phyloP scores from a whole-genome alignment of 2,113 vertebrate genomes.

The Tauraco erythrolophus region DNA sequence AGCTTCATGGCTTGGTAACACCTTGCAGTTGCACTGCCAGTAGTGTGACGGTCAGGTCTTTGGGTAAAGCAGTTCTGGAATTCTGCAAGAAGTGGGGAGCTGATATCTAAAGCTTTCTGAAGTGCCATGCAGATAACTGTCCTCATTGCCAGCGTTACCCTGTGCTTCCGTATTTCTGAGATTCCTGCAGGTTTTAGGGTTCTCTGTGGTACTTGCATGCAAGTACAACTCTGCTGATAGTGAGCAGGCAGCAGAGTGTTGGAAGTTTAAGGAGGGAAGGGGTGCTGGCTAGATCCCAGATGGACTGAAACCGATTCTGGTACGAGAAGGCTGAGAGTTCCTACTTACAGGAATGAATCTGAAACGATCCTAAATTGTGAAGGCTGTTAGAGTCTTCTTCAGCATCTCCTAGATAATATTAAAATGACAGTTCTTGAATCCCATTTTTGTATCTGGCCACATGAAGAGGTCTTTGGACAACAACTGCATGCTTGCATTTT shows the following conservation, averaged over 20 bases:
- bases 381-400: background rate
- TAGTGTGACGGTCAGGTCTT: background rate
- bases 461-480: background rate
- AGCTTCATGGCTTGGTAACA: background rate
- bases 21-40: background rate
- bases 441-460: background rate
- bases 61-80: background rate
- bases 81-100: background rate
- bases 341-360: background rate
- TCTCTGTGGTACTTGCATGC: background rate
- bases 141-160: background rate
- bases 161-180: background rate
- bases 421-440: background rate
- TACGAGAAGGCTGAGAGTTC: background rate
- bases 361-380: background rate
- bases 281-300: background rate
- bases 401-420: background rate
- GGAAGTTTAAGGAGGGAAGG: background rate
- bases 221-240: background rate
- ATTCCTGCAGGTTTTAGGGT: background rate
- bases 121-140: background rate
- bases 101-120: background rate
- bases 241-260: rapidly evolving
- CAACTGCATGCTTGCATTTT: background rate
- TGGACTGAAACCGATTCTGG: background rate